Conservation (phyloP, 2,797 vertebrate genomes). For the Graptemys geographica region DNA sequence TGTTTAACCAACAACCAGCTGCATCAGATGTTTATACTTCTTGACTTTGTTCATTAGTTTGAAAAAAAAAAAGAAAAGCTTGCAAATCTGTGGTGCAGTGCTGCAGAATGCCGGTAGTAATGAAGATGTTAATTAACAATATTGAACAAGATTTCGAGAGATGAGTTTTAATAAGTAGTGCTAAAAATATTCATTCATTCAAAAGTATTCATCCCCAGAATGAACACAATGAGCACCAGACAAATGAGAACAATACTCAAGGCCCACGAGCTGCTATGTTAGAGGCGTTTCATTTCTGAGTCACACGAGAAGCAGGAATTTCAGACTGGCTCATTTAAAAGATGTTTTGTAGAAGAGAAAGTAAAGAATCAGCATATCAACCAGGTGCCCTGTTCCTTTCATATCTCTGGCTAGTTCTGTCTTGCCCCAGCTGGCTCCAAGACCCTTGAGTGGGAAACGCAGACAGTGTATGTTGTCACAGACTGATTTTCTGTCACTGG, state of each 20-base stretch:
- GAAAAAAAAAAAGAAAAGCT: neutral
- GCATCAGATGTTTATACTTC: conserved; percentile 41
- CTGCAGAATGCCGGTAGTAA: conserved; percentile 35
- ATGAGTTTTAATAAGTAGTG: conserved; percentile 68
- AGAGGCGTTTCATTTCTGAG: conserved; percentile 38
- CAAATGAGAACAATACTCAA: conserved; percentile 25
- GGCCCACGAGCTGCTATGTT: neutral
- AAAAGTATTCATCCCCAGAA: conserved; percentile 63
- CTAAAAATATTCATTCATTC: conserved; percentile 70
- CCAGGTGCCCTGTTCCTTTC: neutral
- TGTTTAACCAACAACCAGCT: conserved; percentile 50
- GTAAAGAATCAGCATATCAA: accelerated
- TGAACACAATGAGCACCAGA: conserved; percentile 72
- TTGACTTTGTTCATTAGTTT: conserved; percentile 46
- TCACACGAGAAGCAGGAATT: neutral
- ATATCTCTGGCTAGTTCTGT: accelerated
- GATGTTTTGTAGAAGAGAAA: neutral
- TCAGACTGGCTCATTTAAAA: neutral
- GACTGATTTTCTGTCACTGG: neutral
- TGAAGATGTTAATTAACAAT: conserved; percentile 77
- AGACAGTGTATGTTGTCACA: neutral
- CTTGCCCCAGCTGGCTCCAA: neutral
- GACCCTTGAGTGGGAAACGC: neutral
- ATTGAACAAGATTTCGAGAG: conserved; percentile 63
- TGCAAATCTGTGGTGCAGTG: conserved; percentile 4